Conservation (phyloP, 2,113 vertebrate species). For the Pachycephala philippinensis region DNA sequence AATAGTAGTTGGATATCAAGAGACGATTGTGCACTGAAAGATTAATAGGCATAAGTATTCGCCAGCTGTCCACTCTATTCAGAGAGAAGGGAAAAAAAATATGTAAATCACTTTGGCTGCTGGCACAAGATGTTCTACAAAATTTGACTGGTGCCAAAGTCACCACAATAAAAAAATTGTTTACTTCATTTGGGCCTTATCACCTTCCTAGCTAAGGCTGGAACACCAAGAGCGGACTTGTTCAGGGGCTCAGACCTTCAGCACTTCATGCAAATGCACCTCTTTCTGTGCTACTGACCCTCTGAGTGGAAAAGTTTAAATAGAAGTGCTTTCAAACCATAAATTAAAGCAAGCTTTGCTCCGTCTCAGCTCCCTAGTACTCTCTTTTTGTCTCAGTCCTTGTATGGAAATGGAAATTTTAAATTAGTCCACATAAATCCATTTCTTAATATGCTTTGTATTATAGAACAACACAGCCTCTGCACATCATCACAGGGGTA, state of each 20-base stretch:
- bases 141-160: background rate
- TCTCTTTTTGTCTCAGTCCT: background rate
- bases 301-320: slow-evolving; percentile 9
- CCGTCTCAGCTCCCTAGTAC: background rate
- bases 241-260: background rate
- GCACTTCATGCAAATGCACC: background rate
- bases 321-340: background rate
- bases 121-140: slow-evolving; percentile 4
- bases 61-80: slow-evolving; percentile 26
- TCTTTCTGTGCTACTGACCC: background rate
- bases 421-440: background rate
- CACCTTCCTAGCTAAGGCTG: background rate
- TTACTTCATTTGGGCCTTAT: background rate
- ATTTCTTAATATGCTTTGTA: background rate
- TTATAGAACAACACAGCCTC: background rate
- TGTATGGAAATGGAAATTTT: background rate
- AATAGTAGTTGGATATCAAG: slow-evolving; percentile 42
- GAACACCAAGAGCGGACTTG: background rate
- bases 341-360: background rate
- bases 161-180: background rate
- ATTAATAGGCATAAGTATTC: slow-evolving; percentile 52
- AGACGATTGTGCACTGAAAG: slow-evolving; percentile 14
- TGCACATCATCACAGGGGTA: background rate
- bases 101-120: slow-evolving; percentile 34
- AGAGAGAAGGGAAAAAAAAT: background rate